Percentiles rank a stretch among this genome's conserved stretches.
phyloP scores from a whole-genome alignment of 2,888 invertebrate genomes.

The Parasteatoda lunata region DNA sequence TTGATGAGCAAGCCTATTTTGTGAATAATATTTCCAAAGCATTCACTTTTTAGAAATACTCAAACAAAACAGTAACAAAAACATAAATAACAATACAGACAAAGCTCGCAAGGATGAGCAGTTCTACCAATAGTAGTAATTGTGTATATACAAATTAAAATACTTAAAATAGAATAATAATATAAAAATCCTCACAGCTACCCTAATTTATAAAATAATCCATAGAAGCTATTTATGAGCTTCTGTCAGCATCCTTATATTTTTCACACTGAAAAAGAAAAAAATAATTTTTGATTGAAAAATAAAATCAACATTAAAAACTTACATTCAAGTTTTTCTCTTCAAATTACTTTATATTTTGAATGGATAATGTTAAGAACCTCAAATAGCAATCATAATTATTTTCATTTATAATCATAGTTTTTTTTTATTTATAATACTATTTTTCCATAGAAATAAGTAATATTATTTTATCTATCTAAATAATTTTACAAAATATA shows the following conservation, averaged over 20 bases:
- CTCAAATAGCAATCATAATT: too few relatives aligned
- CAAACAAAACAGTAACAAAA: conserved; percentile 4
- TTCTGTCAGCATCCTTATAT: neutral
- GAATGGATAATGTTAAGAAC: too few relatives aligned
- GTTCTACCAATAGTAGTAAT: conserved; percentile 20
- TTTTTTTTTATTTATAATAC: too few relatives aligned
- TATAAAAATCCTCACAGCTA: conserved; percentile 23
- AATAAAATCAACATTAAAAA: neutral
- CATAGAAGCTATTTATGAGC: conserved; percentile 4
- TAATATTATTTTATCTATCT: too few relatives aligned
- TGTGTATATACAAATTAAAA: conserved; percentile 26
- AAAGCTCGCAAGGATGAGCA: conserved; percentile 29
- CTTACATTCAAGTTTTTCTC: neutral
- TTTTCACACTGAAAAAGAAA: conserved; percentile 2
- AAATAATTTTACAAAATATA: too few relatives aligned
- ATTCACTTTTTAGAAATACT: too few relatives aligned
- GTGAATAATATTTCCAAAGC: too few relatives aligned
- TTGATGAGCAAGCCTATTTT: too few relatives aligned
- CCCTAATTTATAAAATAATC: conserved; percentile 17
- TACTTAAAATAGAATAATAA: neutral
- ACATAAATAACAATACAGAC: conserved; percentile 30
- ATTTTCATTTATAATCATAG: too few relatives aligned
- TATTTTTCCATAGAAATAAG: too few relatives aligned
- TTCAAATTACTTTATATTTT: too few relatives aligned
- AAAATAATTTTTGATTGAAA: neutral